phyloP scores from a whole-genome alignment of 2,797 vertebrate species.

The Anas acuta region DNA sequence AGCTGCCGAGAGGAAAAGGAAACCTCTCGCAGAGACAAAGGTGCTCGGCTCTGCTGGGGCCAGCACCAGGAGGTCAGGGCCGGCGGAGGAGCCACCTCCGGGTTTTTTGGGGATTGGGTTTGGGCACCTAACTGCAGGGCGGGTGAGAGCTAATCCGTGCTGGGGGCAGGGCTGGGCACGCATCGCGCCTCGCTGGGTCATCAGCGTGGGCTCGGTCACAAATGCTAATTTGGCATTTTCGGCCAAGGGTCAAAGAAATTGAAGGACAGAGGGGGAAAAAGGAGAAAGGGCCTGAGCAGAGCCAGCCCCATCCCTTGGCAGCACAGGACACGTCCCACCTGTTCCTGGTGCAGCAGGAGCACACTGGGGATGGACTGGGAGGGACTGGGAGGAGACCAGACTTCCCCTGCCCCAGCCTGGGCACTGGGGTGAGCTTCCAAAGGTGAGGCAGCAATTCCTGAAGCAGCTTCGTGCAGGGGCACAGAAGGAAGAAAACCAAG shows the following conservation, averaged over 20 bases:
- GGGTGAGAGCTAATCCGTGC: accelerated
- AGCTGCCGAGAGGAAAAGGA: neutral
- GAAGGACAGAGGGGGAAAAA: neutral
- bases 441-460: too few relatives aligned
- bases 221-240: constrained; percentile 16
- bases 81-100: accelerated
- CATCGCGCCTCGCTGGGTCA: accelerated
- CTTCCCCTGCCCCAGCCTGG: neutral
- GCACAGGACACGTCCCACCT: neutral
- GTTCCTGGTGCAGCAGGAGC: neutral
- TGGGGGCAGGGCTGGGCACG: neutral
- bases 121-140: neutral
- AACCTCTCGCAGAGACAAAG: neutral
- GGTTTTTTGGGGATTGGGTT: neutral
- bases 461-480: neutral
- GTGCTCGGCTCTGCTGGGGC: neutral
- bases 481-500: neutral
- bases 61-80: accelerated
- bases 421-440: too few relatives aligned
- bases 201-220: neutral
- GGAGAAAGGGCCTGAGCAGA: neutral
- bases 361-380: neutral
- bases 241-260: constrained; percentile 2
- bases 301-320: neutral
- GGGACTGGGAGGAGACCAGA: neutral